Evolutionary conservation across 2,888 invertebrate species (phyloP).

Genomic region (Perizoma affinitatum): DNA sequence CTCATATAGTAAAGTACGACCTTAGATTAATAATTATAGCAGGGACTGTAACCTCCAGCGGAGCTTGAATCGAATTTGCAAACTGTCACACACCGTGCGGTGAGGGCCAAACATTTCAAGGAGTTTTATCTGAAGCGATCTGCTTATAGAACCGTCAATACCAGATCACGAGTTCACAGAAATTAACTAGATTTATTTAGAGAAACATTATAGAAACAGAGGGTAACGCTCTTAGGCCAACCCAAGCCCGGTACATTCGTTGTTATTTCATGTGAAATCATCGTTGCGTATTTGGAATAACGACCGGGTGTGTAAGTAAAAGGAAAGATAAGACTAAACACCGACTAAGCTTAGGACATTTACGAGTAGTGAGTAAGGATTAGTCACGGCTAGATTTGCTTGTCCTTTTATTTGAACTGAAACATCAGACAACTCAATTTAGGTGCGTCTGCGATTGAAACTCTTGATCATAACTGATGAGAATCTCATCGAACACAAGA

Average conservation of each 20-base stretch:
- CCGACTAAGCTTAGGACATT: slow-evolving; percentile 9
- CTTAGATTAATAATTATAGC: slow-evolving; percentile 12
- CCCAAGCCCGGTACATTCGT: not conserved
- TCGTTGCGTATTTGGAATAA: slow-evolving; percentile 43
- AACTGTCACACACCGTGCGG: too few species aligned
- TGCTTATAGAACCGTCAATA: not conserved
- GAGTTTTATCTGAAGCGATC: not conserved
- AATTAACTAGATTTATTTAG: slow-evolving; percentile 51
- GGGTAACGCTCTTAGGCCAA: slow-evolving; percentile 37
- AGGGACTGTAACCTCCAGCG: too few species aligned
- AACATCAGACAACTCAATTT: slow-evolving; percentile 11
- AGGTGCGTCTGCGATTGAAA: not conserved
- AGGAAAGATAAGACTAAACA: slow-evolving; percentile 21
- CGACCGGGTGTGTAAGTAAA: slow-evolving; percentile 10
- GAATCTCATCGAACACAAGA: too few species aligned
- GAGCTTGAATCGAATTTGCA: too few species aligned
- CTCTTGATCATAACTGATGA: not conserved
- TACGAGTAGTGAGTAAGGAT: slow-evolving; percentile 13
- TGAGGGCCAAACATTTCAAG: not conserved
- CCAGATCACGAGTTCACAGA: slow-evolving; percentile 57
- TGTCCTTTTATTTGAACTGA: slow-evolving; percentile 16
- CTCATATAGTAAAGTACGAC: slow-evolving; percentile 65
- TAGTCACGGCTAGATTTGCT: slow-evolving; percentile 22
- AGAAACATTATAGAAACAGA: slow-evolving; percentile 42
- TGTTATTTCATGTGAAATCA: slow-evolving; percentile 18